Conservation (phyloP, 2,113 vertebrate genomes). For the Ancistrus triradiatus region DNA sequence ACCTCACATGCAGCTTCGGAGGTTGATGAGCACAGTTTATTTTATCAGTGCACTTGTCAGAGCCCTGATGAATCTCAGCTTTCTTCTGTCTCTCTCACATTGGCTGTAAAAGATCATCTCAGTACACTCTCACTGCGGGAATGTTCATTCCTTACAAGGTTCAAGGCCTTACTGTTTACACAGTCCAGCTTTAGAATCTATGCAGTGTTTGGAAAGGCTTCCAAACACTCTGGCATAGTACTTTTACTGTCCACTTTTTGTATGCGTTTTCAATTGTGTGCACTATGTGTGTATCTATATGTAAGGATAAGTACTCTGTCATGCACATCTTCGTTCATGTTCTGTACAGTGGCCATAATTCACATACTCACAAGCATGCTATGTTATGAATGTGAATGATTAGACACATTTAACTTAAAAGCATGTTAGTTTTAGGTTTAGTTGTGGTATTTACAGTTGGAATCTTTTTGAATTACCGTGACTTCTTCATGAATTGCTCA, state of each 20-base stretch:
- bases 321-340: no score
- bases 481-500: no score
- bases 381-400: no score
- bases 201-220: conserved; percentile 71
- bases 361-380: no score
- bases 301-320: no score
- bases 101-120: conserved; percentile 46
- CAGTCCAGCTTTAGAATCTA: conserved; percentile 64
- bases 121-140: conserved; percentile 58
- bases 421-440: no score
- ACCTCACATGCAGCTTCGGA: no score
- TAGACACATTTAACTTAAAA: no score
- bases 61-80: conserved; percentile 38
- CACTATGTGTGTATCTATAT: background rate
- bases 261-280: conserved; percentile 10
- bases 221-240: conserved; percentile 66
- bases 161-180: conserved; percentile 71
- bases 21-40: conserved; percentile 12
- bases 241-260: conserved; percentile 29
- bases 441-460: no score
- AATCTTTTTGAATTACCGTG: no score
- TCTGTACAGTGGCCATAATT: no score
- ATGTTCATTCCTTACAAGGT: conserved; percentile 59
- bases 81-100: conserved; percentile 36
- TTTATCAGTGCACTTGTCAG: conserved; percentile 29